Evolutionary conservation across 92 coral and sea anemone species (phyloP).

Genomic region (Porites rus): DNA sequence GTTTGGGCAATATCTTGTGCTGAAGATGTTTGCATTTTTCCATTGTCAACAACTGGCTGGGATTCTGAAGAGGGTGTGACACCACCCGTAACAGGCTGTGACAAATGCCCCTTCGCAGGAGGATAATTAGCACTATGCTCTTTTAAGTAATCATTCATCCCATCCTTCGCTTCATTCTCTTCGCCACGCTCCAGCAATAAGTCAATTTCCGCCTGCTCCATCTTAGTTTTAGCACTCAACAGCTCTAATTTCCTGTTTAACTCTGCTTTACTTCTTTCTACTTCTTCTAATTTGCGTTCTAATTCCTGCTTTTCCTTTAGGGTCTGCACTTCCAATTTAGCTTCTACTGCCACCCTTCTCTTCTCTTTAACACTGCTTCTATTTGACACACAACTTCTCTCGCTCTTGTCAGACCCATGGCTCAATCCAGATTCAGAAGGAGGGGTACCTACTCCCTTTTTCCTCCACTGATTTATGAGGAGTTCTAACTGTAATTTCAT

Average conservation of each 20-base stretch:
- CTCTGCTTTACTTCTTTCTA: constrained; percentile 57
- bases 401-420: constrained; percentile 38
- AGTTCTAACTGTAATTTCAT: constrained; percentile 64
- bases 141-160: constrained; percentile 34
- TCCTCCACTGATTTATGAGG: constrained; percentile 43
- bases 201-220: constrained; percentile 57
- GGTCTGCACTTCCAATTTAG: constrained; percentile 59
- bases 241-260: constrained; percentile 55
- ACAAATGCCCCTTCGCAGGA: neutral
- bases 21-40: neutral
- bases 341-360: constrained; percentile 48
- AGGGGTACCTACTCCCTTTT: constrained; percentile 35
- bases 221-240: constrained; percentile 55
- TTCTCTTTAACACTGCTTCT: constrained; percentile 57
- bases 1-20: neutral
- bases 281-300: constrained; percentile 48
- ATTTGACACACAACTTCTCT: constrained; percentile 50
- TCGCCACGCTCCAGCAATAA: constrained; percentile 41
- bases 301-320: constrained; percentile 65
- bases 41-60: neutral
- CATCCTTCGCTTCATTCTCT: constrained; percentile 10
- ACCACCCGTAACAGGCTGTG: neutral
- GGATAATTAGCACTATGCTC: constrained; percentile 1
- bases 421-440: constrained; percentile 61
- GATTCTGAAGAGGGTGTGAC: neutral